Evolutionary conservation across 2,797 vertebrate genomes (phyloP).

Genomic region (Trematocara caparti): DNA sequence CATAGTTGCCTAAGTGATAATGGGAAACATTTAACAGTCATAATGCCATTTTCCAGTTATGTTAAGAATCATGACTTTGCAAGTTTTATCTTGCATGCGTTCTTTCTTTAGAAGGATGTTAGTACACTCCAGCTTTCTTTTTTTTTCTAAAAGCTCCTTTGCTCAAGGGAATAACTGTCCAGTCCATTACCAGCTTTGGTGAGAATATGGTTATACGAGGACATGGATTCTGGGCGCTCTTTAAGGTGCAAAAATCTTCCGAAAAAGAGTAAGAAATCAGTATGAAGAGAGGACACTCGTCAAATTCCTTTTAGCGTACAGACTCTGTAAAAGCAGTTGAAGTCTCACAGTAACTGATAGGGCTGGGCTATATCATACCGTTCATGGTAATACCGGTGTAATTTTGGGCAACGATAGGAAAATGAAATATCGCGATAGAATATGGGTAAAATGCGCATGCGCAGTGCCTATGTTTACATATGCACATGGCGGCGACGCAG

Average conservation of each 20-base stretch:
- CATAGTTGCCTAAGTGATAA: constrained; percentile 3
- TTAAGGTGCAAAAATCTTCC: constrained; percentile 41
- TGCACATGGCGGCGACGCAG: too few relatives aligned
- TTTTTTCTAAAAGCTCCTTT: constrained; percentile 36
- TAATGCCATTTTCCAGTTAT: constrained; percentile 12
- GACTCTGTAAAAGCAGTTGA: background rate
- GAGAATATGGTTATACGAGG: constrained; percentile 37
- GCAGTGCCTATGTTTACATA: too few relatives aligned
- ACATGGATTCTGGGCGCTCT: constrained; percentile 22
- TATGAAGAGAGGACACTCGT: constrained; percentile 4
- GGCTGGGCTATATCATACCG: too few relatives aligned
- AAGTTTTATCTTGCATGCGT: constrained; percentile 7
- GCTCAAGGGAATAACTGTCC: constrained; percentile 52
- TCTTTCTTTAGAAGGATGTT: constrained; percentile 22
- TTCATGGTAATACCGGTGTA: too few relatives aligned
- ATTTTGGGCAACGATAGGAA: too few relatives aligned
- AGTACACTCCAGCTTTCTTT: background rate
- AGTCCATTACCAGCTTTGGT: constrained; percentile 46
- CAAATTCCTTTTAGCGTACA: constrained; percentile 7
- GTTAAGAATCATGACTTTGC: constrained; percentile 18
- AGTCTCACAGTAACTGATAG: background rate
- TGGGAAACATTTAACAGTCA: background rate
- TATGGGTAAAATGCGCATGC: too few relatives aligned
- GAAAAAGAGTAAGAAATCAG: background rate
- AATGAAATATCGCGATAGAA: too few relatives aligned